Base-by-base conservation (phyloP, 2,888 invertebrate genomes). In the Lepidocyrtoides sp. region DNA sequence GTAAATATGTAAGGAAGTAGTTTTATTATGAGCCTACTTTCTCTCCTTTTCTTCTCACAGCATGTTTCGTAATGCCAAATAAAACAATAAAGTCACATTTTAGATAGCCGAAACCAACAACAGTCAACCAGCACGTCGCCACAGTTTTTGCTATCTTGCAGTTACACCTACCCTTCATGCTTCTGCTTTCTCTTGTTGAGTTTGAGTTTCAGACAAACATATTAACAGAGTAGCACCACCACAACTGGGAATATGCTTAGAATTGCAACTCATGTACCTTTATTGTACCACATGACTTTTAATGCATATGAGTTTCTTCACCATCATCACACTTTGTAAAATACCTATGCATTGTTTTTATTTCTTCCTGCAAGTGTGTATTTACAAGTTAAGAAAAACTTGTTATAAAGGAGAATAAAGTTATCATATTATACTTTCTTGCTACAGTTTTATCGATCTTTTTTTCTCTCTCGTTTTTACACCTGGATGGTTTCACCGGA, bases 61-160 rank as follows among this genome's bases (percentile, higher is more conserved):
- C 48, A 0, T 14, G 26, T 72, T 72, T 14, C 48, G 51, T 26
- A 48, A 48, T 26, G 17, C 3, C 20, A 44, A 36, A 41, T 41
- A 48, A 75, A 75, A 75, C 75, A 75, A 69, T 69, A 69, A 66
- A 69, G 69, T 29, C 36, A 69, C 41, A 69, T 69, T 69, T n/a
- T n/a, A n/a, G n/a, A n/a, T n/a, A 69, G 69, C 69, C n/a, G 0
- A 17, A 69, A 69, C 17, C 12, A 51, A 17, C 12, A 26, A 4
- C 48, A 75, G 26, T 41, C 69, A 48, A 75, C 5, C 75, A 51
- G 75, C 48, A 51, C 26, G 75, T 48, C 23, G 48, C n/a, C 75
- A 26, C 51, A 36, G n/a, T n/a, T 29, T 44, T 72, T 10, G 44
- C 60, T 12, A 44, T 20, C 69, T 36, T n/a, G n/a, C n/a, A n/a